phyloP scores from a whole-genome alignment of 2,888 invertebrate genomes.

The Julus scandinavius region DNA sequence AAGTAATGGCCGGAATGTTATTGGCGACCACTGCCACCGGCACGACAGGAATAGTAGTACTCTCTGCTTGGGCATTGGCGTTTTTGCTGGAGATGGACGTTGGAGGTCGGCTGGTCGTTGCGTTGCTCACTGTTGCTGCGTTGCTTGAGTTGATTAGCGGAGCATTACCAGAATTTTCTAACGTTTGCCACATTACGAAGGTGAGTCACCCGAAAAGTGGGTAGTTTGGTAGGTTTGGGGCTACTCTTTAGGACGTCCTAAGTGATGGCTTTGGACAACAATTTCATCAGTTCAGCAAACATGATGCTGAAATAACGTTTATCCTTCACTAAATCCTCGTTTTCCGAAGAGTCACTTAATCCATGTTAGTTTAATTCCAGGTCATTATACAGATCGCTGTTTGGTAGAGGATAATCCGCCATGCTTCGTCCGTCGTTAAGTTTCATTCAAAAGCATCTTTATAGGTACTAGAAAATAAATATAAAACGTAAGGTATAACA shows the following conservation, averaged over 20 bases:
- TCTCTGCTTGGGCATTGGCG: not conserved
- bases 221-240: too few species aligned
- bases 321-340: not conserved
- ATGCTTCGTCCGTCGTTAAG: too few species aligned
- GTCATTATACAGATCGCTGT: too few species aligned
- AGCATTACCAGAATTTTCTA: slow-evolving; percentile 37
- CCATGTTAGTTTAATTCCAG: not conserved
- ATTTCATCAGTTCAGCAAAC: slow-evolving; percentile 18
- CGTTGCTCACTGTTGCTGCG: not conserved
- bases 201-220: too few species aligned
- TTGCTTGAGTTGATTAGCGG: not conserved
- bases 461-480: too few species aligned
- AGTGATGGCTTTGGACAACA: not conserved
- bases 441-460: too few species aligned
- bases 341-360: not conserved
- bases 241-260: not conserved
- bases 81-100: not conserved
- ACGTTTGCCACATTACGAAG: slow-evolving; percentile 52
- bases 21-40: not conserved
- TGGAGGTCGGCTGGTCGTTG: not conserved
- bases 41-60: not conserved
- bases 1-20: too few species aligned
- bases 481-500: too few species aligned
- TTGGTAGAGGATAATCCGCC: too few species aligned
- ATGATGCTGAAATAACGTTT: not conserved